A percentile compares a stretch with the other conserved stretches of the same genome.
Conservation (phyloP, 1,140 invertebrate species). For the Papilio helenus region DNA sequence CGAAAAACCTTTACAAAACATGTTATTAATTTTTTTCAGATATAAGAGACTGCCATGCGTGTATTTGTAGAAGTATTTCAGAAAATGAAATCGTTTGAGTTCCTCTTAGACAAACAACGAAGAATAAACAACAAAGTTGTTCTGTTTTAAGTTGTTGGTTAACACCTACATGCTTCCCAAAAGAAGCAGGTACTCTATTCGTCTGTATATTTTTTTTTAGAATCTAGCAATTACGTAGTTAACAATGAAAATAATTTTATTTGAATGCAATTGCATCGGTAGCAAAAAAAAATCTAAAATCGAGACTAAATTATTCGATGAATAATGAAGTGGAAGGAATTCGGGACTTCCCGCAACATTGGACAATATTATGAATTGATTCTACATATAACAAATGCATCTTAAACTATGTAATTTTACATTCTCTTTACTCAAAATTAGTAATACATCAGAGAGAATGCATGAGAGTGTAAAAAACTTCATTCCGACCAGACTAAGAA, state of each 20-base stretch:
- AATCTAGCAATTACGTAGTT: not conserved
- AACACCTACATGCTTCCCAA: not conserved
- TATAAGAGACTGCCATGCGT: too few relatives aligned
- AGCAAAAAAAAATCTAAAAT: too few relatives aligned
- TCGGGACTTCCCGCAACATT: not conserved
- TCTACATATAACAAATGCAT: not conserved
- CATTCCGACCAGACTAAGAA: not conserved
- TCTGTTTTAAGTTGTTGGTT: not conserved
- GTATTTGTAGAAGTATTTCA: too few relatives aligned
- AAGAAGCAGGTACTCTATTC: too few relatives aligned
- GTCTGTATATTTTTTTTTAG: not conserved
- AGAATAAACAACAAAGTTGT: not conserved
- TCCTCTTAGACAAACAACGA: not conserved
- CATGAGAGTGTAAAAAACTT: conserved; percentile 4
- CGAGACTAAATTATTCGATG: too few relatives aligned
- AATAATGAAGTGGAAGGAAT: not conserved
- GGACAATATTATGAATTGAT: not conserved
- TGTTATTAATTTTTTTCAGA: too few relatives aligned
- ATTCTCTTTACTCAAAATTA: not conserved
- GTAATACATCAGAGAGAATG: not conserved
- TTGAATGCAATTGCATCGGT: too few relatives aligned
- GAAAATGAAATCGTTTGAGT: too few relatives aligned
- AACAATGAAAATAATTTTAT: not conserved
- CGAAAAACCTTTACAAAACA: too few relatives aligned
- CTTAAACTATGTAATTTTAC: not conserved